phyloP scores from a whole-genome alignment of 2,113 vertebrate genomes.

The Bothrops jararaca region DNA sequence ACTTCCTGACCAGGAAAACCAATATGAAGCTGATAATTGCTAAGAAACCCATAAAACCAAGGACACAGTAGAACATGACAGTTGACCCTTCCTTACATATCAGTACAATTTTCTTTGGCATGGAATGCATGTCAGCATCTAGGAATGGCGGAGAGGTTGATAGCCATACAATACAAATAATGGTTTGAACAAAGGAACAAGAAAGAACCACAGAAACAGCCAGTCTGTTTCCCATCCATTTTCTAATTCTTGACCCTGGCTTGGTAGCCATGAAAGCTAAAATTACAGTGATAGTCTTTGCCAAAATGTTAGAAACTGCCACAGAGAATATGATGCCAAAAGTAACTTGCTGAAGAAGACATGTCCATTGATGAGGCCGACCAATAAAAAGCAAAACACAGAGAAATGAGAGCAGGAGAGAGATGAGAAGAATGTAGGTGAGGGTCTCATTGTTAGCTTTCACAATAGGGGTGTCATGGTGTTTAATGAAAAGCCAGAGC shows the following conservation, averaged over 20 bases:
- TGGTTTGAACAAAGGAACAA: not conserved
- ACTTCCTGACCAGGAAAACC: not conserved
- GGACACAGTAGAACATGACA: slow-evolving; percentile 62
- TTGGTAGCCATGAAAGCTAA: not conserved
- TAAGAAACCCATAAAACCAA: slow-evolving; percentile 75
- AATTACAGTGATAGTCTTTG: not conserved
- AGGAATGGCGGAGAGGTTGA: slow-evolving; percentile 51
- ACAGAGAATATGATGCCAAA: not conserved
- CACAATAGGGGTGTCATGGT: not conserved
- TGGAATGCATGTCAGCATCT: slow-evolving; percentile 7
- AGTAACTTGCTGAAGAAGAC: not conserved
- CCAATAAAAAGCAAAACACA: not conserved
- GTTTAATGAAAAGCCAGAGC: not conserved
- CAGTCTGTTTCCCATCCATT: not conserved
- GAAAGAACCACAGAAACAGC: not conserved
- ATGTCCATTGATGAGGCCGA: not conserved
- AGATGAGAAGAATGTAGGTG: not conserved
- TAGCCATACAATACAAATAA: not conserved
- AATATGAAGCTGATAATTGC: slow-evolving; percentile 53
- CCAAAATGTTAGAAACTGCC: not conserved
- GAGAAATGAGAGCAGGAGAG: not conserved
- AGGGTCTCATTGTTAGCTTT: not conserved
- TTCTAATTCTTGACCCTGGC: not conserved
- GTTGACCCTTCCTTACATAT: slow-evolving; percentile 68
- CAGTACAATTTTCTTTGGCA: slow-evolving; percentile 64